Conservation (phyloP, 2,797 vertebrate species). For the Florisuga fusca region DNA sequence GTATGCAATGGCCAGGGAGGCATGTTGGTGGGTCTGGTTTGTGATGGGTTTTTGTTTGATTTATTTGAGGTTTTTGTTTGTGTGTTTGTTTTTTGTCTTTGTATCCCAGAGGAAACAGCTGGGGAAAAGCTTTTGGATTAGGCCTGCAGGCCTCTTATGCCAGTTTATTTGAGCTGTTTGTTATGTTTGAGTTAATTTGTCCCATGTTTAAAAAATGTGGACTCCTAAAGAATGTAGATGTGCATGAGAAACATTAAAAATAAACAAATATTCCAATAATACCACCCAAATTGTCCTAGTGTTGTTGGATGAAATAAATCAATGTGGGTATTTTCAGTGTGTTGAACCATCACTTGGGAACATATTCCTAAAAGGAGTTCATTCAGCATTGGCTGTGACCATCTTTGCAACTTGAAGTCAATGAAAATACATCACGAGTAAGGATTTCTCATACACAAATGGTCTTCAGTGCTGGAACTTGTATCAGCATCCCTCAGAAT, state of each 20-base stretch:
- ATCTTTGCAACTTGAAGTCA: not conserved
- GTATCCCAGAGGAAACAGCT: conserved; percentile 56
- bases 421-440: not conserved
- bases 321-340: not conserved
- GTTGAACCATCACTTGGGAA: not conserved
- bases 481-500: not conserved
- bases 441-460: not conserved
- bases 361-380: not conserved
- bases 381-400: not conserved
- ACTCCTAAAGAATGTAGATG: conserved; percentile 3
- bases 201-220: conserved; percentile 22
- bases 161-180: conserved; percentile 27
- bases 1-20: not conserved
- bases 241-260: conserved; percentile 46
- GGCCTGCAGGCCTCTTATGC: conserved; percentile 14
- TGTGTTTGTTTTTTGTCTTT: conserved; percentile 1
- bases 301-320: not conserved
- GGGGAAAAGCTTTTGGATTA: conserved; percentile 35
- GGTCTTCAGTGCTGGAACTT: not conserved
- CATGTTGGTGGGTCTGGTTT: conserved; percentile 41
- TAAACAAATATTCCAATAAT: conserved; percentile 46
- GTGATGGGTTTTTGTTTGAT: conserved; percentile 23
- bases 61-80: conserved; percentile 48
- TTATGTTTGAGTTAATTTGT: conserved; percentile 52
- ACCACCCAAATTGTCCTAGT: conserved; percentile 25